Base-by-base conservation (phyloP, 92 coral and sea anemone species). In the Pocillopora grandis region DNA sequence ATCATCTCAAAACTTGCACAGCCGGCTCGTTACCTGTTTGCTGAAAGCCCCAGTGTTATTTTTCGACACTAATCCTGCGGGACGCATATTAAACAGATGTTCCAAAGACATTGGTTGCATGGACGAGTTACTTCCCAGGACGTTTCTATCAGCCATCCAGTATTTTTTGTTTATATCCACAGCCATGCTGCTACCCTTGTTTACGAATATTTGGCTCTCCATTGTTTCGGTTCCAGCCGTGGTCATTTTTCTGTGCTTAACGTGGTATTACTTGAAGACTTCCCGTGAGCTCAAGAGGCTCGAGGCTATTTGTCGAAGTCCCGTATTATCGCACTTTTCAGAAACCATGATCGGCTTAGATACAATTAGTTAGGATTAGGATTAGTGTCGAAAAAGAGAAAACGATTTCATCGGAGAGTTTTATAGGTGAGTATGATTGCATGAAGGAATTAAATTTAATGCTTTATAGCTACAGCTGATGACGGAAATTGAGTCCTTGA, bases 211-310 rank as follows among this genome's bases (percentile, higher is more conserved):
- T 52, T 80, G 84, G 84, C 27, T 80, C 55, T 57, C 69, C 56
- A 21, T 58, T 17, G 76, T 80, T 16, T 42, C 74, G 8, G 20
- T 66, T 15, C 76, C 84, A 8, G 56, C 69, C 11, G 55, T 69
- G 13, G 10, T 80, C 15, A 31, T 33, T 10, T 80, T 80, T 27
- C 76, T n/a, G 0, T 52, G 10, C 65, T 56, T 80, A 58, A 64
- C 76, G 2, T 74, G 72, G 78, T 92, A 89, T 58, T 92, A 87
- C 74, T 69, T 92, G 73, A 87, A 84, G 73, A 85, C 87, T 8
- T 88, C 93, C 17, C 86, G 91, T 56, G 94, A 88, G 68, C 78
- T 89, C 19, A 76, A 83, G 72, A 79, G 94, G 82, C 37, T 90
- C 31, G 90, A 90, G 78, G 79, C 92, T 15, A 65, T 89, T 27